Evolutionary conservation across 2,797 vertebrate genomes (phyloP), one percentile per base, ranked within the genome.

Genomic region (Bradypodion ventrale): DNA sequence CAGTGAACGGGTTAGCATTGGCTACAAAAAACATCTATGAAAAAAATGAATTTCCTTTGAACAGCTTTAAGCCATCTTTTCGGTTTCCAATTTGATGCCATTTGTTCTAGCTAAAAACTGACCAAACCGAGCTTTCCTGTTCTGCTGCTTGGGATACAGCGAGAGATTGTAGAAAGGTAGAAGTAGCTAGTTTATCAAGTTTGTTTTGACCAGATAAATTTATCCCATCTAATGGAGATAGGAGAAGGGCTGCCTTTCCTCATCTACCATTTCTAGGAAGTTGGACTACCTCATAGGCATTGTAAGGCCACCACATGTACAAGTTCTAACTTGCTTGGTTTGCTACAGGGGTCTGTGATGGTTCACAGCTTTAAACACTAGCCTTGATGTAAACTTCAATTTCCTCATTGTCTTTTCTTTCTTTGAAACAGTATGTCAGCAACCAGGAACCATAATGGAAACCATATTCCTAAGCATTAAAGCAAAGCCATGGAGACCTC

Each of bases 211-310:
- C 19, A 35, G 32, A 83, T 6, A 65, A 65, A 87, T 44, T 0
- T 0, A 4, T 40, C 1, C 19, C 16, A 37, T 27, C 0, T 29
- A 32, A 52, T 0, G 37, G 27, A 65, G 4, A 76, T 25, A 29
- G 27, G 40, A 25, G 8, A 42, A 35, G 7, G 8, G 16, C 23
- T 1, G 0, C 25, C 4, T 56, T 75, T 75, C 40, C 62, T 40
- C 29, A 7, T 75, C 32, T 75, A 49, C 8, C n/a, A 27, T 27
- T 62, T 2, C 10, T 32, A 32, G 32, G 63, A 49, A 32, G 9
- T 5, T 25, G 25, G 16, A 6, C 29, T 73, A 37, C 60, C 52
- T 23, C 8, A 21, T 65, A 63, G 6, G 25, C 62, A 23, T 52
- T 52, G 46, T 49, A 0, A 68, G 76, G 49, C 78, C 83, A 52